phyloP scores from a whole-genome alignment of 2,113 vertebrate species.

The Callithrix jacchus region DNA sequence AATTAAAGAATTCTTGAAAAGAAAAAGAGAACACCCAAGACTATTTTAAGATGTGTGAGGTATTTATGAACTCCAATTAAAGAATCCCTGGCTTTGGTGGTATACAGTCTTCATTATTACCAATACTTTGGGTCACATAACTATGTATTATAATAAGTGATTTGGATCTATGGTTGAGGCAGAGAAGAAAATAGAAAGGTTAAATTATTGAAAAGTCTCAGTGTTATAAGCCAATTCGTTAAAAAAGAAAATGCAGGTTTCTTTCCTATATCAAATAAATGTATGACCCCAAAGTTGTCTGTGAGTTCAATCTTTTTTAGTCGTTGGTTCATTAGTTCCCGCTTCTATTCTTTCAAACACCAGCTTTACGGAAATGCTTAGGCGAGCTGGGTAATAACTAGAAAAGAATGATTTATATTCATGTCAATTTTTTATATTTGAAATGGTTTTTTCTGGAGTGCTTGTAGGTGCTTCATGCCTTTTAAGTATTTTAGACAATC shows the following conservation, averaged over 20 bases:
- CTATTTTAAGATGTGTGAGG: not conserved
- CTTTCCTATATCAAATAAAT: slow-evolving; percentile 1
- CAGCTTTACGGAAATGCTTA: not conserved
- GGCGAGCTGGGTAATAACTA: not conserved
- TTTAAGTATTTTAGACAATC: not conserved
- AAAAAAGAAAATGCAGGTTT: not conserved
- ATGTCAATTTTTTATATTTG: slow-evolving; percentile 46
- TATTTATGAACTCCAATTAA: not conserved
- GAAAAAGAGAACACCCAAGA: not conserved
- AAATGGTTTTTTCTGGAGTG: not conserved
- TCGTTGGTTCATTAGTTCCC: not conserved
- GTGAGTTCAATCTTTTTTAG: not conserved
- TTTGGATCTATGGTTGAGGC: not conserved
- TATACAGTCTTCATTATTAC: not conserved
- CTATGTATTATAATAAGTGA: slow-evolving; percentile 5
- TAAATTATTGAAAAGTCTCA: not conserved
- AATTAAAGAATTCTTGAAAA: not conserved
- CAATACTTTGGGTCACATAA: not conserved
- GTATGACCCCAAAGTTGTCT: not conserved
- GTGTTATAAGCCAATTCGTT: not conserved
- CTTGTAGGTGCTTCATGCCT: slow-evolving; percentile 26
- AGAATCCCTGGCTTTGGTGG: not conserved
- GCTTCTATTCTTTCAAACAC: slow-evolving; percentile 18
- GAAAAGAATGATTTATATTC: slow-evolving; percentile 3
- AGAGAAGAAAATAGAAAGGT: not conserved